Evolutionary conservation across 2,888 invertebrate species (phyloP).

Genomic region (Lacanobia wlatinum): DNA sequence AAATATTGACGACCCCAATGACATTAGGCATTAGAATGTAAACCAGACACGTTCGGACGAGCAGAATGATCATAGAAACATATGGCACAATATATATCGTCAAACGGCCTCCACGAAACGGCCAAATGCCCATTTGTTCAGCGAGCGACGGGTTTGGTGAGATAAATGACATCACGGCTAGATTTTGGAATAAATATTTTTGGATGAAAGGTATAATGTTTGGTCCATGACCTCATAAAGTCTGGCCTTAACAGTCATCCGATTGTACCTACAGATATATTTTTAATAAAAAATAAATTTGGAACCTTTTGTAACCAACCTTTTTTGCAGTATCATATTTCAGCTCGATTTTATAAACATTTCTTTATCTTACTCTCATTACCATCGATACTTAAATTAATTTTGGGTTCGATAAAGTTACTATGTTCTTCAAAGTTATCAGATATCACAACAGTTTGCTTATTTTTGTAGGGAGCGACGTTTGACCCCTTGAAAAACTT

Average conservation of each 20-base stretch:
- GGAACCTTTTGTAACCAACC: neutral
- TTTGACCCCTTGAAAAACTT: neutral
- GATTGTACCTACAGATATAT: slow-evolving; percentile 3
- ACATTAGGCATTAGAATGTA: slow-evolving; percentile 30
- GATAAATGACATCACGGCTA: slow-evolving; percentile 48
- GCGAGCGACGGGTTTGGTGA: slow-evolving; percentile 37
- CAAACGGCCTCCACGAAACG: slow-evolving; percentile 41
- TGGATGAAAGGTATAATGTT: slow-evolving; percentile 27
- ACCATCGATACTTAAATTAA: neutral
- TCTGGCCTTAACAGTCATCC: slow-evolving; percentile 17
- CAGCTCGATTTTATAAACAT: neutral
- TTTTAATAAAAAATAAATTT: slow-evolving; percentile 11
- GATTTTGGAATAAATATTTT: slow-evolving; percentile 46
- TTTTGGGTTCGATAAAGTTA: slow-evolving; percentile 14
- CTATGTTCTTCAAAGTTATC: slow-evolving; percentile 2
- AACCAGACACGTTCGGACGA: slow-evolving; percentile 64
- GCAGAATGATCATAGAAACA: slow-evolving; percentile 70
- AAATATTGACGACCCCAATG: neutral
- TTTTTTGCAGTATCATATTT: slow-evolving; percentile 15
- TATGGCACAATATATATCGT: slow-evolving; percentile 60
- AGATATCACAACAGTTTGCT: slow-evolving; percentile 13
- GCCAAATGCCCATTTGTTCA: slow-evolving; percentile 45
- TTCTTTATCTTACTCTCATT: slow-evolving; percentile 6
- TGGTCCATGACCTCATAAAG: slow-evolving; percentile 26
- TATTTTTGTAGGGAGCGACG: neutral